These are phyloP conservation scores for Epinephelus cyanopodus DNA, from an alignment of 2,113 vertebrate species.

Conservation along the genomic window DNA sequence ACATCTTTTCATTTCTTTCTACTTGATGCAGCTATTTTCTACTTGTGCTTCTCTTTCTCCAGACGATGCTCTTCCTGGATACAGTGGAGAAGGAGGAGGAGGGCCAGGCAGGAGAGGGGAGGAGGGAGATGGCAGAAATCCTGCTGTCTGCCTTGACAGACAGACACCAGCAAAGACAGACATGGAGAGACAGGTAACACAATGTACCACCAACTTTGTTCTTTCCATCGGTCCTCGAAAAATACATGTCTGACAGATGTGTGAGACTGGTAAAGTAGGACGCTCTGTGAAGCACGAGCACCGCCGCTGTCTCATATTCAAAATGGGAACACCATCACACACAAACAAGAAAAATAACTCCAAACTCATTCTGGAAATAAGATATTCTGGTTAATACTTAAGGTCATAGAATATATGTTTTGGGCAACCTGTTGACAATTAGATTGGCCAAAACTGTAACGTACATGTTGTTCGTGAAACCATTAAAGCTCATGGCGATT, in stretches of 20 bases:
- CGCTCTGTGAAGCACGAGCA: not conserved
- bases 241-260: conserved; percentile 35
- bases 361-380: not conserved
- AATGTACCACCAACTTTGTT: conserved; percentile 40
- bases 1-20: not conserved
- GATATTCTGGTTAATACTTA: not conserved
- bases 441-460: not conserved
- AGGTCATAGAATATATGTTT: no score
- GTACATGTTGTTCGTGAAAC: not conserved
- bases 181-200: conserved; percentile 93
- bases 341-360: not conserved
- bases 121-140: conserved; percentile 86
- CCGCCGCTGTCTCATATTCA: not conserved
- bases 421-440: not conserved
- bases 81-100: conserved; percentile 85
- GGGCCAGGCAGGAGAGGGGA: conserved; percentile 82
- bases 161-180: conserved; percentile 91
- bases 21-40: not conserved
- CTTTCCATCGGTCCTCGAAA: not conserved
- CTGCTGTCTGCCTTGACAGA: conserved; percentile 88
- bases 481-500: not conserved
- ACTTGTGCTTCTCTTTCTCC: conserved; percentile 66
- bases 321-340: not conserved
- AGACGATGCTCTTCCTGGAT: conserved; percentile 89
- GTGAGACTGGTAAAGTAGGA: conserved; percentile 19